Conservation (phyloP, 2,113 vertebrate genomes). For the Eretmochelys imbricata region DNA sequence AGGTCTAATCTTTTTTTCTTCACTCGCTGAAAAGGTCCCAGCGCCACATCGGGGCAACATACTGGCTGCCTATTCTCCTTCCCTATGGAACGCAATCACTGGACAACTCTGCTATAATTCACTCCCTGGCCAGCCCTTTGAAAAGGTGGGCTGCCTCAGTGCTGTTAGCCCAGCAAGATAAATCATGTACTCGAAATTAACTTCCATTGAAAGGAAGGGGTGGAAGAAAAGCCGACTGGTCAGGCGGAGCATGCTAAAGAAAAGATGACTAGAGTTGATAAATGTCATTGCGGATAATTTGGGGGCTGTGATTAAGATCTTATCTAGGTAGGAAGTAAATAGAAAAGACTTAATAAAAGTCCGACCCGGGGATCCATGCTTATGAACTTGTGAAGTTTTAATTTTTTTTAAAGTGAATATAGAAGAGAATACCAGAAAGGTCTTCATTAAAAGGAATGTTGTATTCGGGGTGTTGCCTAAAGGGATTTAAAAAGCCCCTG, state of each 20-base stretch:
- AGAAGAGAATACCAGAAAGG: constrained; percentile 57
- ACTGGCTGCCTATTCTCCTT: constrained; percentile 88
- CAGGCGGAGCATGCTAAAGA: constrained; percentile 79
- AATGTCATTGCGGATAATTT: constrained; percentile 89
- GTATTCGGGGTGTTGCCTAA: constrained; percentile 69
- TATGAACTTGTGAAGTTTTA: constrained; percentile 72
- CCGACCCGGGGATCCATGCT: constrained; percentile 71
- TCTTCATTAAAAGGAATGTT: constrained; percentile 73
- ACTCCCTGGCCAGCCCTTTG: constrained; percentile 87
- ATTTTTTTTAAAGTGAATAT: constrained; percentile 30
- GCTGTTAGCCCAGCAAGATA: constrained; percentile 87
- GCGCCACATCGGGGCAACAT: constrained; percentile 84
- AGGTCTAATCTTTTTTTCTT: constrained; percentile 88
- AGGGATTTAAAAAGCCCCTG: constrained; percentile 65
- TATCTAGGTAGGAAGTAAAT: constrained; percentile 90
- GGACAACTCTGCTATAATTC: constrained; percentile 92
- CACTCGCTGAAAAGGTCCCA: constrained; percentile 84
- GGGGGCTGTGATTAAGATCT: constrained; percentile 91
- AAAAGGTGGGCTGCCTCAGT: constrained; percentile 87
- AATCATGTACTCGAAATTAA: constrained; percentile 93
- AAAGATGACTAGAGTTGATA: constrained; percentile 85
- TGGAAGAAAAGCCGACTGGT: constrained; percentile 82
- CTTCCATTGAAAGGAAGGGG: constrained; percentile 89
- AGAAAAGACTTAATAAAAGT: constrained; percentile 85
- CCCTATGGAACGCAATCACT: constrained; percentile 93